phyloP scores from a whole-genome alignment of 2,888 invertebrate genomes.

The Brachyptera putata region DNA sequence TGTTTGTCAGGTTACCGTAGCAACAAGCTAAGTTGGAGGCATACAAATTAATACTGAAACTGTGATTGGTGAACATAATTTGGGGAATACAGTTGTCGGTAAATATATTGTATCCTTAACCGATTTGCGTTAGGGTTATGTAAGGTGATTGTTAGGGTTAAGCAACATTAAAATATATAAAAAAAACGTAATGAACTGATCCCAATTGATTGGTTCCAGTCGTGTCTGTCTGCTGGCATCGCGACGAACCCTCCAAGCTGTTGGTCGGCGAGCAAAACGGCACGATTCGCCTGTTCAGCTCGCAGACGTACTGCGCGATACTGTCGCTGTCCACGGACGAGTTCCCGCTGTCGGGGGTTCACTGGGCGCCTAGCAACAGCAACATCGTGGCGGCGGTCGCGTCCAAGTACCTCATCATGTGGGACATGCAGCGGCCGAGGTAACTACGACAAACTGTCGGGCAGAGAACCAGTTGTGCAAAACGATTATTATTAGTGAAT shows the following conservation, averaged over 20 bases:
- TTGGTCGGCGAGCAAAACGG: slow-evolving; percentile 72
- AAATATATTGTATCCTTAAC: too few species aligned
- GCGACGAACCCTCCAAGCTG: slow-evolving; percentile 63
- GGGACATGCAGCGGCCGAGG: slow-evolving; percentile 65
- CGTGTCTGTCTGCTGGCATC: slow-evolving; percentile 60
- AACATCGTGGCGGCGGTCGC: slow-evolving; percentile 59
- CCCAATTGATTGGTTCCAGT: slow-evolving; percentile 35
- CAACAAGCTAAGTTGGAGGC: too few species aligned
- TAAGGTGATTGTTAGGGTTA: too few species aligned
- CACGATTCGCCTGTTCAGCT: slow-evolving; percentile 67
- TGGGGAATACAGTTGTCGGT: too few species aligned
- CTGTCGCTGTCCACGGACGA: slow-evolving; percentile 58
- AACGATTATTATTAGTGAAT: neutral
- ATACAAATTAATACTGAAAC: too few species aligned
- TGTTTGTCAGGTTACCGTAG: too few species aligned
- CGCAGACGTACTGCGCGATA: slow-evolving; percentile 60
- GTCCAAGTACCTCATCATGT: slow-evolving; percentile 61
- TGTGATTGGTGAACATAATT: too few species aligned
- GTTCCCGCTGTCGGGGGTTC: slow-evolving; percentile 60
- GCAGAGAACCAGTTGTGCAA: too few species aligned
- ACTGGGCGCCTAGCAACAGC: slow-evolving; percentile 64
- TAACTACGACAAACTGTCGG: slow-evolving; percentile 38
- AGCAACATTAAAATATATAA: too few species aligned
- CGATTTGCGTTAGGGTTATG: too few species aligned
- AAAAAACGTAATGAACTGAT: neutral